These are phyloP conservation scores for Epirrhoe tristata DNA, from an alignment of 2,888 invertebrate species.

Conservation along the genomic window DNA sequence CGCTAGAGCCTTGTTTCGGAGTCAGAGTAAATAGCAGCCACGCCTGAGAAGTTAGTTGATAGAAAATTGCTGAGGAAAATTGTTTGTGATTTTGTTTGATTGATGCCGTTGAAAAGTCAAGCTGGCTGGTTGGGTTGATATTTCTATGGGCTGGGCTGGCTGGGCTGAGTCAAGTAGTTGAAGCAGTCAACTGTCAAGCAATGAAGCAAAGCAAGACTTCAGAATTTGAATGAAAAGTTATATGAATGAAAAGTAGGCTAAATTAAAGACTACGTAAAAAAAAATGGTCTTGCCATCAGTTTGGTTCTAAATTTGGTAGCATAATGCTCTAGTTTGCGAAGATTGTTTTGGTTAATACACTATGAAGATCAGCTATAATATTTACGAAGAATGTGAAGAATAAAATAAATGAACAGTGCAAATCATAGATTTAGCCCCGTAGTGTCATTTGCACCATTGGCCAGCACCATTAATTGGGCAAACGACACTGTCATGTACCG, in stretches of 20 bases:
- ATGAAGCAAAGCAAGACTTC: no score
- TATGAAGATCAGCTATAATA: not conserved
- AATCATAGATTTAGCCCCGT: no score
- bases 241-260: not conserved
- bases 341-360: not conserved
- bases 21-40: conserved; percentile 48
- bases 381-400: conserved; percentile 5
- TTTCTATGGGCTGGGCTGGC: no score
- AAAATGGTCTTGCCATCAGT: not conserved
- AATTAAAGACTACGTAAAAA: not conserved
- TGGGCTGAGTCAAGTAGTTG: no score
- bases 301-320: not conserved
- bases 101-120: no score
- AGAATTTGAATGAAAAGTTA: no score
- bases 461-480: no score
- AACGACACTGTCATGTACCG: no score
- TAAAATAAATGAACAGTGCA: not conserved
- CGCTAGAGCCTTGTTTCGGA: not conserved
- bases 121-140: no score
- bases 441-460: no score
- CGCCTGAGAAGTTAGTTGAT: conserved; percentile 50
- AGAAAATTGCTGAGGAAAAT: no score
- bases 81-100: conserved; percentile 34
- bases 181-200: no score
- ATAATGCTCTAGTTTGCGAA: not conserved